These are phyloP conservation scores for Ganaspis sp. DNA, from an alignment of 1,140 invertebrate species.

Conservation along the genomic window DNA sequence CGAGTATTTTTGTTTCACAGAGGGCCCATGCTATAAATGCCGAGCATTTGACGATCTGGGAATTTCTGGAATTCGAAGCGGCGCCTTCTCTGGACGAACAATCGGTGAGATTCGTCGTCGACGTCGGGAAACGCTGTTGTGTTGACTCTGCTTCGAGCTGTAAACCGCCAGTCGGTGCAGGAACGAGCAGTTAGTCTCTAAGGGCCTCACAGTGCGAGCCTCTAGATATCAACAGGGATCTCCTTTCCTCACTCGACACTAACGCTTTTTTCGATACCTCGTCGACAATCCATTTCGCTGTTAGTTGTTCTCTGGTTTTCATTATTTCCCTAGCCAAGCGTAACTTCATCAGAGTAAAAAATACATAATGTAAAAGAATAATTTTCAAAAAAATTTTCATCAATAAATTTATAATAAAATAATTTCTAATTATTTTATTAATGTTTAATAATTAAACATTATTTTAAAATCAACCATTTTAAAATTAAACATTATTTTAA, in stretches of 20 bases:
- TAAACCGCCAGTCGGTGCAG: not conserved
- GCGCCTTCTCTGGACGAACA: slow-evolving; percentile 57
- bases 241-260: not conserved
- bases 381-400: too few species aligned
- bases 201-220: not conserved
- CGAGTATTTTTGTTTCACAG: not conserved
- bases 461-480: too few species aligned
- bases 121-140: not conserved
- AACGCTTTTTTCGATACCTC: not conserved
- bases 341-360: too few species aligned
- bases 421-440: too few species aligned
- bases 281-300: not conserved
- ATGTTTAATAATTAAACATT: too few species aligned
- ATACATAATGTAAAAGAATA: too few species aligned
- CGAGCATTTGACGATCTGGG: slow-evolving; percentile 45
- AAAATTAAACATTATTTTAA: too few species aligned
- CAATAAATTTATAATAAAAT: too few species aligned
- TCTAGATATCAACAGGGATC: not conserved
- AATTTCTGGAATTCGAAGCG: slow-evolving; percentile 55
- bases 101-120: slow-evolving; percentile 37
- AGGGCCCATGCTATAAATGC: not conserved
- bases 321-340: too few species aligned
- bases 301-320: not conserved
- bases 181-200: slow-evolving; percentile 7
- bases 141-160: not conserved